Evolutionary conservation across 2,797 vertebrate genomes (phyloP).

Genomic region (Scolopax rusticola): DNA sequence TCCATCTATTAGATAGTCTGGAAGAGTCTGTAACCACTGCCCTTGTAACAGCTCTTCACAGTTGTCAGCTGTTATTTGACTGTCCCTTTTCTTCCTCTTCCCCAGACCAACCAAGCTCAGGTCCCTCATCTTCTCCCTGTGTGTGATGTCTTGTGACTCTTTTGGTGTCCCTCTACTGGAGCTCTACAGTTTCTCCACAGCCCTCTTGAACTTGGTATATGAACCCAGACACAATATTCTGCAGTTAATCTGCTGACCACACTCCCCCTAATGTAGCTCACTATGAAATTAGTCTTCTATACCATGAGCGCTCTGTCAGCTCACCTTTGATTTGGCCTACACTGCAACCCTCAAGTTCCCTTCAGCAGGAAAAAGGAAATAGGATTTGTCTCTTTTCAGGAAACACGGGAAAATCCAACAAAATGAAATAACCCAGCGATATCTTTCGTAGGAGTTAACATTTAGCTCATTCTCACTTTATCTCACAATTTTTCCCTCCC

Average conservation of each 20-base stretch:
- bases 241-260: not conserved
- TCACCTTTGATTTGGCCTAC: not conserved
- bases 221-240: not conserved
- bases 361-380: not conserved
- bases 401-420: not conserved
- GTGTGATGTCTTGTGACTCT: accelerated
- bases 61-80: accelerated
- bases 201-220: not conserved
- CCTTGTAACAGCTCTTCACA: not conserved
- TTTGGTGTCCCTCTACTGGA: not conserved
- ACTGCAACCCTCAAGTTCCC: not conserved
- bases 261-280: accelerated
- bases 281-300: not conserved
- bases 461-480: not conserved
- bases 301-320: not conserved
- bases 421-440: not conserved
- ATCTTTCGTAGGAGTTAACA: not conserved
- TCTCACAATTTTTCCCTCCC: not conserved
- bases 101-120: not conserved
- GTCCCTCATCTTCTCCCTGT: not conserved
- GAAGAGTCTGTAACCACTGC: not conserved
- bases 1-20: not conserved
- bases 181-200: not conserved
- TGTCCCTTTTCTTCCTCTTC: accelerated
- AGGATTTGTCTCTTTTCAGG: not conserved